phyloP scores from a whole-genome alignment of 1,140 invertebrate genomes.

The Calycopis cecrops region DNA sequence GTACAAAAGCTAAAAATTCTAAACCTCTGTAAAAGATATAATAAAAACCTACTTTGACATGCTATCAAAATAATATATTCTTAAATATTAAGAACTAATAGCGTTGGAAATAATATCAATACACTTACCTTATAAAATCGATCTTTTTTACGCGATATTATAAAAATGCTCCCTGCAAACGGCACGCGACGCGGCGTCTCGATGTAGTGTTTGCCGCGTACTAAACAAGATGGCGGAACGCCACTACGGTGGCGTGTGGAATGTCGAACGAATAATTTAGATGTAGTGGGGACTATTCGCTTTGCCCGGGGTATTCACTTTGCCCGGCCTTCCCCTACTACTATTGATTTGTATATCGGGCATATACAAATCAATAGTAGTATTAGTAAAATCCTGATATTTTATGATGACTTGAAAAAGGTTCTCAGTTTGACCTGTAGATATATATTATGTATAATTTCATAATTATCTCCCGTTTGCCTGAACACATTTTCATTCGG shows the following conservation, averaged over 20 bases:
- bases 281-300: slow-evolving; percentile 15
- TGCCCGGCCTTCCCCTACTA: slow-evolving; percentile 20
- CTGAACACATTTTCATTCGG: no score
- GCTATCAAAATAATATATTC: slow-evolving; percentile 29
- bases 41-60: slow-evolving; percentile 32
- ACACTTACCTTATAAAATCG: slow-evolving; percentile 31
- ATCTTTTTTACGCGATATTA: slow-evolving; percentile 30
- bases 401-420: no score
- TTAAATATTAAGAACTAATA: slow-evolving; percentile 33
- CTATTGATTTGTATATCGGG: no score
- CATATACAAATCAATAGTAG: no score
- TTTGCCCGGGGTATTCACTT: slow-evolving; percentile 18
- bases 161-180: slow-evolving; percentile 21
- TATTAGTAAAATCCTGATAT: no score
- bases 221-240: slow-evolving; percentile 29
- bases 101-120: slow-evolving; percentile 29
- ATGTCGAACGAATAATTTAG: slow-evolving; percentile 16
- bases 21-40: slow-evolving; percentile 27
- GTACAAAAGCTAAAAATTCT: slow-evolving; percentile 30
- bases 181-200: slow-evolving; percentile 23
- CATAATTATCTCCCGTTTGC: no score
- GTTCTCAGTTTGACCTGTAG: no score
- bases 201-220: slow-evolving; percentile 27
- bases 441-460: no score
- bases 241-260: slow-evolving; percentile 20